Conservation (phyloP, 2,113 vertebrate genomes). For the Antigone vipio region DNA sequence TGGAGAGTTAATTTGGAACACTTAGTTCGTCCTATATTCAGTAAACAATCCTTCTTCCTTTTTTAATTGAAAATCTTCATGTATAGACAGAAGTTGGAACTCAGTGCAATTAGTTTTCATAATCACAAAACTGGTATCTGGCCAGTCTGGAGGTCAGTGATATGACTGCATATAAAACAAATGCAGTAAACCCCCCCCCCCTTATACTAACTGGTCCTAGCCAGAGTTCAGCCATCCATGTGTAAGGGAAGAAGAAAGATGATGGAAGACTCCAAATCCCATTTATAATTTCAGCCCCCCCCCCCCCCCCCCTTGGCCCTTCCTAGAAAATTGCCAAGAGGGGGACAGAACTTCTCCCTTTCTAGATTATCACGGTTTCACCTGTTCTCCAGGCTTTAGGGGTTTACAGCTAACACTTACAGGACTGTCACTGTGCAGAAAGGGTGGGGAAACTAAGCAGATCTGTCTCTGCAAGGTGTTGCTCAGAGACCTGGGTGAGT, state of each 20-base stretch:
- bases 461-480: neutral
- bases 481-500: fast-evolving
- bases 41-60: neutral
- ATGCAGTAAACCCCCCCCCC: neutral
- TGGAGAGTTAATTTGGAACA: neutral
- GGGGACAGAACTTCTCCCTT: neutral
- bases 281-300: fast-evolving
- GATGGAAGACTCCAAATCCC: neutral
- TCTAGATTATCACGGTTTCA: neutral
- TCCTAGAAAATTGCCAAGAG: neutral
- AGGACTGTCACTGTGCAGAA: neutral
- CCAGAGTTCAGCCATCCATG: neutral
- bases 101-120: neutral
- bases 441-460: neutral
- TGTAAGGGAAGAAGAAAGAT: neutral
- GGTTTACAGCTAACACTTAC: neutral
- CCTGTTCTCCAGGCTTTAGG: neutral
- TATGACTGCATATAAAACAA: neutral
- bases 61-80: neutral
- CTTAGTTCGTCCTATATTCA: neutral
- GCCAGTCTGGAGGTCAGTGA: neutral
- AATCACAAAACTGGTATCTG: neutral
- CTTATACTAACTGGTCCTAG: neutral
- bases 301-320: too few species aligned
- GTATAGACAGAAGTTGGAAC: neutral